A percentile compares a stretch with the other conserved stretches of the same genome.
Evolutionary conservation across 2,888 invertebrate species (phyloP).

Genomic region (Lasioglossum leucozonium): DNA sequence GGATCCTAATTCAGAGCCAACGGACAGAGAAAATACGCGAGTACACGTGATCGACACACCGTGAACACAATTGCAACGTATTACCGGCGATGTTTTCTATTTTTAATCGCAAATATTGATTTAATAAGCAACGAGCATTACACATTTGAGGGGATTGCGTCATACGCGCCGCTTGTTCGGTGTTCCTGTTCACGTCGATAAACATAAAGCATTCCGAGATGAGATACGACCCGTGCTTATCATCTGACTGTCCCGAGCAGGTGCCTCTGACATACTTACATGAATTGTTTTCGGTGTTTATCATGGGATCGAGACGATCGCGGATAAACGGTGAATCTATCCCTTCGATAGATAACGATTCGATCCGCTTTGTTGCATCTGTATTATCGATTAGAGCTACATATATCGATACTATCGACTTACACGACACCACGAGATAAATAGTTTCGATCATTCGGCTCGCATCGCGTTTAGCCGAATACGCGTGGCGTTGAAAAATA

Average conservation of each 20-base stretch:
- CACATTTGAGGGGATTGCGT: constrained; percentile 34
- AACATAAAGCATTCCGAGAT: constrained; percentile 27
- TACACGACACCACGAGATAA: neutral
- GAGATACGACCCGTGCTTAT: constrained; percentile 37
- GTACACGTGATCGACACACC: neutral
- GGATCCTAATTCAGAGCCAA: neutral
- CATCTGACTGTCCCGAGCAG: constrained; percentile 20
- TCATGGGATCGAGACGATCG: neutral
- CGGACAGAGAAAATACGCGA: neutral
- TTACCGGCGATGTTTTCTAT: constrained; percentile 38
- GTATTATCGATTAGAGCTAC: neutral
- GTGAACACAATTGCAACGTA: constrained; percentile 3
- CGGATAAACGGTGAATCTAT: neutral
- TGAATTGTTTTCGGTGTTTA: constrained; percentile 10
- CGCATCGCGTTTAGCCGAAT: no score
- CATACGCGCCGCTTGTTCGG: constrained; percentile 10
- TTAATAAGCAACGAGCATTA: constrained; percentile 25
- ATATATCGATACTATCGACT: neutral
- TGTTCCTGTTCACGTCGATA: constrained; percentile 35
- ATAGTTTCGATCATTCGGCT: no score
- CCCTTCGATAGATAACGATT: neutral
- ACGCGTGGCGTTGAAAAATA: no score
- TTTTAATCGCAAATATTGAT: constrained; percentile 47
- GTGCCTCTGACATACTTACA: constrained; percentile 37
- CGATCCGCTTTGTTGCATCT: neutral